phyloP scores from a whole-genome alignment of 2,113 vertebrate genomes.

The Myanophis thanlyinensis region DNA sequence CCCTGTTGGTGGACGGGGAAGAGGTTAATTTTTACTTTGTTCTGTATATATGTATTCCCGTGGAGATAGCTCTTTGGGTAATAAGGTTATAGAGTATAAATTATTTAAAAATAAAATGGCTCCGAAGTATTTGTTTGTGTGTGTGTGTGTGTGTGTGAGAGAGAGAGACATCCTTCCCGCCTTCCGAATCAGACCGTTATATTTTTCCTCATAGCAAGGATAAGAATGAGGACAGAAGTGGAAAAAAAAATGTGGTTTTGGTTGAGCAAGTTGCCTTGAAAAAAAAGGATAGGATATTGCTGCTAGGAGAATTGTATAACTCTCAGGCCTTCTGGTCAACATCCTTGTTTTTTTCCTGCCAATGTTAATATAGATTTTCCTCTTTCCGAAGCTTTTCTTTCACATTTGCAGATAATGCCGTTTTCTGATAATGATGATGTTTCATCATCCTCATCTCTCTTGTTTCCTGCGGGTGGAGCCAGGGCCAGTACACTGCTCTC shows the following conservation, averaged over 20 bases:
- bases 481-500: background rate
- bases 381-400: background rate
- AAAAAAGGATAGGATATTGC: background rate
- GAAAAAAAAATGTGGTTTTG: background rate
- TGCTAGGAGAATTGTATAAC: background rate
- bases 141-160: too few relatives aligned
- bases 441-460: background rate
- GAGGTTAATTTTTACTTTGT: background rate
- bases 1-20: too few relatives aligned
- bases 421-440: background rate
- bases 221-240: background rate
- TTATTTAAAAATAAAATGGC: background rate
- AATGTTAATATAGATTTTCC: background rate
- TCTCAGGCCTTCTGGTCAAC: background rate
- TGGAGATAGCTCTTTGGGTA: background rate
- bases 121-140: background rate
- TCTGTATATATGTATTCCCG: background rate
- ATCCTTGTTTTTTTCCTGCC: background rate
- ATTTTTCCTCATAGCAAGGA: background rate
- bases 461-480: background rate
- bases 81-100: background rate
- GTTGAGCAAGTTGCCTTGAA: background rate
- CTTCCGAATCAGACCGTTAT: background rate
- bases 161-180: background rate
- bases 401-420: background rate